phyloP scores from a whole-genome alignment of 2,797 vertebrate species.

The Pampus argenteus region DNA sequence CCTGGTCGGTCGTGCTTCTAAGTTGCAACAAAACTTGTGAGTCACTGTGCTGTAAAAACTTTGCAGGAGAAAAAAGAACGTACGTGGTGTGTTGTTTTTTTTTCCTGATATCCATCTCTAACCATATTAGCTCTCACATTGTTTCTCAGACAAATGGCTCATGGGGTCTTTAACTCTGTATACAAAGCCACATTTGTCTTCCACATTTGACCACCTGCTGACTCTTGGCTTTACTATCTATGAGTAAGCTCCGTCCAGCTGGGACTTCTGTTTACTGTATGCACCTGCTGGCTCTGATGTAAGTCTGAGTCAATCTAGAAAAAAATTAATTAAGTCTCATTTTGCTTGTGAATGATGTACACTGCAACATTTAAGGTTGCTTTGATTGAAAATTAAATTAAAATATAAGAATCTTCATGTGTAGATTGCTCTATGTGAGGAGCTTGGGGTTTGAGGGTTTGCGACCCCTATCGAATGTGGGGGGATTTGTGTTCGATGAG shows the following conservation, averaged over 20 bases:
- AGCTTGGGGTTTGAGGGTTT: conserved; percentile 17
- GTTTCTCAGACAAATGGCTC: conserved; percentile 71
- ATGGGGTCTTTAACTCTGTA: conserved; percentile 56
- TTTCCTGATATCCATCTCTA: conserved; percentile 50
- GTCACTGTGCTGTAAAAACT: conserved; percentile 60
- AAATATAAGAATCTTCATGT: neutral
- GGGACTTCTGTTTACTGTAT: conserved; percentile 40
- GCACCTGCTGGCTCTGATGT: conserved; percentile 70
- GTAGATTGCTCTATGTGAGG: conserved; percentile 18
- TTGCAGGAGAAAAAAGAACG: conserved; percentile 44
- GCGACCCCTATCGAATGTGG: conserved; percentile 18
- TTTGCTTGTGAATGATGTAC: conserved; percentile 23
- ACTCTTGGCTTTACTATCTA: conserved; percentile 68
- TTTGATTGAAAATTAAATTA: neutral
- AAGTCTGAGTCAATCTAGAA: conserved; percentile 48
- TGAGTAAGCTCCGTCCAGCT: conserved; percentile 66
- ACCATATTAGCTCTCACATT: conserved; percentile 54
- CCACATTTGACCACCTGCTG: conserved; percentile 73
- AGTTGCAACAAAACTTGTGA: conserved; percentile 57
- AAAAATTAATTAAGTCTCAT: conserved; percentile 30
- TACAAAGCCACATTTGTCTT: conserved; percentile 76
- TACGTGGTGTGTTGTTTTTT: neutral
- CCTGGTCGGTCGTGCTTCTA: conserved; percentile 59
- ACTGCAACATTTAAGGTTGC: neutral
- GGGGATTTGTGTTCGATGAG: conserved; percentile 49